Percentiles rank a stretch among this genome's conserved stretches.
Conservation (phyloP, 1,140 invertebrate species). For the Diachasmimorpha longicaudata region DNA sequence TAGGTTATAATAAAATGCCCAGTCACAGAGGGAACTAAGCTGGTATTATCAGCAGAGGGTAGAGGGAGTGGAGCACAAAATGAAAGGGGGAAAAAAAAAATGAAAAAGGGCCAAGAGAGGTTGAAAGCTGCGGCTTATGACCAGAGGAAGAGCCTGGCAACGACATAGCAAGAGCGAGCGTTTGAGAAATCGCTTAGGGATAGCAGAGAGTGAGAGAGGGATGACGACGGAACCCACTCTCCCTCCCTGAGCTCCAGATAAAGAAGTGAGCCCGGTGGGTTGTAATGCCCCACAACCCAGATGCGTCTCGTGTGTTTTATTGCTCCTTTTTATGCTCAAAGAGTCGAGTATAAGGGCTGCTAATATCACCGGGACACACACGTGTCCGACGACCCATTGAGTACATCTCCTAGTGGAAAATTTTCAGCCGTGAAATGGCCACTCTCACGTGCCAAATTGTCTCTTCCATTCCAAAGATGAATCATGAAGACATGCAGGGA, state of each 20-base stretch:
- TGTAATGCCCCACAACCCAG: conserved; percentile 55
- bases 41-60: too few species aligned
- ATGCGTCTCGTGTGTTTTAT: conserved; percentile 58
- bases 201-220: neutral
- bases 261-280: conserved; percentile 45
- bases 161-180: neutral
- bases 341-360: neutral
- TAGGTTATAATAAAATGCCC: too few species aligned
- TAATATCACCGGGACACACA: neutral
- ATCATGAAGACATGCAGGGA: neutral
- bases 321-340: conserved; percentile 44
- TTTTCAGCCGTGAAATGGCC: neutral
- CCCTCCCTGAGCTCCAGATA: conserved; percentile 31
- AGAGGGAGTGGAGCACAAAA: neutral
- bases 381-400: neutral
- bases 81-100: conserved; percentile 13
- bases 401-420: neutral
- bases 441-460: too few species aligned
- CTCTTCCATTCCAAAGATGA: neutral
- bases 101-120: neutral
- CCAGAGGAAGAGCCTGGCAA: neutral
- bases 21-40: too few species aligned
- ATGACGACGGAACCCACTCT: neutral
- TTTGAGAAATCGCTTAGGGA: conserved; percentile 41
- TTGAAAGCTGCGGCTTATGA: conserved; percentile 8